Base-by-base conservation (phyloP, 1,140 invertebrate genomes). In the Hylaeus volcanicus region DNA sequence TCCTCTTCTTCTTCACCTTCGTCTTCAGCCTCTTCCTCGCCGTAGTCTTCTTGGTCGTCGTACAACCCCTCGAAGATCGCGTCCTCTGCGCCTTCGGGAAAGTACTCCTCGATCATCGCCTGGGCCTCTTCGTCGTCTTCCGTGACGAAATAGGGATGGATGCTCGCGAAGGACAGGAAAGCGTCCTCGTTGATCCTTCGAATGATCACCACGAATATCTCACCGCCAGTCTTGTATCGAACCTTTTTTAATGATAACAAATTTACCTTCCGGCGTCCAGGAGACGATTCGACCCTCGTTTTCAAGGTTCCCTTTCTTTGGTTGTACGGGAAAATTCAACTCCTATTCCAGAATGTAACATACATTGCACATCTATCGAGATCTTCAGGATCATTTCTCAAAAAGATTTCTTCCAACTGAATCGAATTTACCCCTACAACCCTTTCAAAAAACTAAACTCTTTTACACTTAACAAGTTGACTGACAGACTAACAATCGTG, bases 151-250 rank as follows among this genome's bases (percentile, higher is more conserved):
- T 88, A 88, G 1, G 92, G 89, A 9, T 89, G 78, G 68, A 86
- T 92, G 37, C 89, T 89, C 26, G 90, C 91, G 41, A 92, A 92
- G 37, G 89, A 84, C 37, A 92, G 68, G 26, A 92, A 92, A 11
- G 71, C 85, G 39, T 91, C 89, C 15, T 92, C 91, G 74, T 79
- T 89, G 6, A 90, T 39, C 58, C 85, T 86, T 37, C 74, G 81
- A 3, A 91, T 8, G 41, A 92, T 84, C 3, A 91, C 68, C 0
- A 92, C 82, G 78, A 92, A 88, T 15, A 92, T 75, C 81, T 92
- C 91, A 41, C 8, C 51, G 5, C 89, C 90, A 12, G 88, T 89
- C 83, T 88, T 90, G n/a, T 84, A 64, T 64, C 86, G 86, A 15
- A 89, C 76, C 91, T 91, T 75, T 6, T 37, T 8, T 26, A 75